These are phyloP conservation scores for Diaperis boleti DNA, from an alignment of 2,888 invertebrate genomes.

Conservation along the genomic window DNA sequence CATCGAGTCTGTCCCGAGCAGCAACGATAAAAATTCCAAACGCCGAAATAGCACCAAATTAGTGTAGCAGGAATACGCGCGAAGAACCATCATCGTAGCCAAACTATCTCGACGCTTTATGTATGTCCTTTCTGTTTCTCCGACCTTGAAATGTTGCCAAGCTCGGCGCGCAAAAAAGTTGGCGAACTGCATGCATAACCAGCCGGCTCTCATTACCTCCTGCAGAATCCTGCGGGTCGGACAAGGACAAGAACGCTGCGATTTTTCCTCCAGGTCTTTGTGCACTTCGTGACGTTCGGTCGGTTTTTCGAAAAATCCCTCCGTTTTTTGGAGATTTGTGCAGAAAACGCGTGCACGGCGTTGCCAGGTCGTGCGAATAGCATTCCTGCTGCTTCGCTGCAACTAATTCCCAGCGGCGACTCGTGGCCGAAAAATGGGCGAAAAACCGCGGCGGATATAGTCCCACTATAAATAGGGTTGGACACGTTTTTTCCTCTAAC, in stretches of 20 bases:
- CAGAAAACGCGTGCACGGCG: conserved; percentile 30
- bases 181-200: conserved; percentile 41
- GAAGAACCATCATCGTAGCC: conserved; percentile 7
- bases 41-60: no score
- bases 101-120: conserved; percentile 16
- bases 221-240: conserved; percentile 18
- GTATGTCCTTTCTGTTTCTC: conserved; percentile 51
- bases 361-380: conserved; percentile 17
- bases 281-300: conserved; percentile 16
- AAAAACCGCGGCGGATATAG: no score
- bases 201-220: conserved; percentile 24
- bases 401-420: no score
- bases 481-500: no score
- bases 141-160: conserved; percentile 50
- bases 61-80: no score
- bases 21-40: no score
- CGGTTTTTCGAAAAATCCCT: conserved; percentile 23
- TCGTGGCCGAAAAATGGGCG: no score
- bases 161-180: conserved; percentile 45
- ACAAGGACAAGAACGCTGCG: conserved; percentile 16
- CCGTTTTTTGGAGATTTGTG: conserved; percentile 29
- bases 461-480: no score
- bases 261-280: conserved; percentile 12
- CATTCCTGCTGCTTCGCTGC: conserved; percentile 21
- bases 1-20: no score